Evolutionary conservation across 30 jellyfish, hydroid and myxozoan genomes (phyloP).

Genomic region (Aurelia aurita complex sp. Pacific): DNA sequence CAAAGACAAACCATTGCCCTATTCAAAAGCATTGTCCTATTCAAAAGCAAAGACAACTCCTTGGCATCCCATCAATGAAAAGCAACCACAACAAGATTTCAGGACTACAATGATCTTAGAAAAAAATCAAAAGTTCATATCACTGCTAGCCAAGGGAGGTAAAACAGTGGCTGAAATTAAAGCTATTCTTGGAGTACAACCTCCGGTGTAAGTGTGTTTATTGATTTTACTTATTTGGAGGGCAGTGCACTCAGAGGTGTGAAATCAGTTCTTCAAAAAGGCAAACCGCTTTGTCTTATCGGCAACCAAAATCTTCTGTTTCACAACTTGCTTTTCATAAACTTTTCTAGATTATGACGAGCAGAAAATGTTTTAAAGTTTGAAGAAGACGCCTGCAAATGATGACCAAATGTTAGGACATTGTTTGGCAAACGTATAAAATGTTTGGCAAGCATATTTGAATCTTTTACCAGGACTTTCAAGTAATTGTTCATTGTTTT

Average conservation of each 20-base stretch:
- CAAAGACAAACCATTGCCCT: too few relatives aligned
- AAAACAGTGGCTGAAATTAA: slow-evolving; percentile 36
- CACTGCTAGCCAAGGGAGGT: slow-evolving; percentile 29
- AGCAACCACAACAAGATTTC: slow-evolving; percentile 17
- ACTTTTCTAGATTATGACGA: too few relatives aligned
- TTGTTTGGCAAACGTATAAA: too few relatives aligned
- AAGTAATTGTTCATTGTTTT: not conserved
- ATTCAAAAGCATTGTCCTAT: too few relatives aligned
- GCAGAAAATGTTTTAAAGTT: too few relatives aligned
- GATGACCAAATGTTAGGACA: too few relatives aligned
- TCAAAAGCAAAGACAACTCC: too few relatives aligned
- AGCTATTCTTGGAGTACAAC: slow-evolving; percentile 28
- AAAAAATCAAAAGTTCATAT: slow-evolving; percentile 21
- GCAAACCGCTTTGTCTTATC: not conserved
- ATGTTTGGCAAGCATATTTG: not conserved
- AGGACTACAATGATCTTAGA: slow-evolving; percentile 24
- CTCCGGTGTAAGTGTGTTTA: not conserved
- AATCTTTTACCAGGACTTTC: not conserved
- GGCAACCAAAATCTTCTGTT: too few relatives aligned
- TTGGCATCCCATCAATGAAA: too few relatives aligned
- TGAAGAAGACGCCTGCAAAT: too few relatives aligned
- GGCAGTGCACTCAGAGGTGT: not conserved
- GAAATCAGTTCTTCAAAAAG: not conserved
- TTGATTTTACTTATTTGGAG: too few relatives aligned
- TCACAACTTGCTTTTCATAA: too few relatives aligned